Evolutionary conservation across 2,888 invertebrate species (phyloP).

Genomic region (Synergus laeviventris): DNA sequence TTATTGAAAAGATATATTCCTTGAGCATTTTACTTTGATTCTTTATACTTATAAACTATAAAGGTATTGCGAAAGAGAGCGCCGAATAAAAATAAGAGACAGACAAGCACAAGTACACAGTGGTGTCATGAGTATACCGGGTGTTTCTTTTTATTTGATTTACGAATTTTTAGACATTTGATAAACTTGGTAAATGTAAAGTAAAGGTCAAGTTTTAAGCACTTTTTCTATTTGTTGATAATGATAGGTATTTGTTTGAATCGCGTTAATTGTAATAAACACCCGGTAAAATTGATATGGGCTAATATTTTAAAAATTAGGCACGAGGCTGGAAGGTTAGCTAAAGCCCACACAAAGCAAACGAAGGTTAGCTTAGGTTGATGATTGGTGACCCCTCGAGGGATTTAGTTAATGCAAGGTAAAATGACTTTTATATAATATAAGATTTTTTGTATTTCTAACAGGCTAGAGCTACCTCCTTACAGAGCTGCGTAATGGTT

Average conservation of each 20-base stretch:
- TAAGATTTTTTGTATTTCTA: slow-evolving; percentile 64
- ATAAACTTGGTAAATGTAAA: not conserved
- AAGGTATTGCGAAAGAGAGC: not conserved
- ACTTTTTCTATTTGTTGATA: slow-evolving; percentile 1
- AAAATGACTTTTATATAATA: slow-evolving; percentile 43
- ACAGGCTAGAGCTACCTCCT: slow-evolving; percentile 96
- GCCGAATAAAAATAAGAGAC: slow-evolving; percentile 62
- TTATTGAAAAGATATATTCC: not conserved
- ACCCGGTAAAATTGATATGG: slow-evolving; percentile 75
- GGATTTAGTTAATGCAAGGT: slow-evolving; percentile 14
- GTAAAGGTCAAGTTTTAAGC: not conserved
- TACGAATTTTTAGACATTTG: not conserved
- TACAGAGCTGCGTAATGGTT: slow-evolving; percentile 97
- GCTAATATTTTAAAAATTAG: slow-evolving; percentile 65
- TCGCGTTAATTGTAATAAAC: slow-evolving; percentile 63
- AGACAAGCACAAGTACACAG: slow-evolving; percentile 76
- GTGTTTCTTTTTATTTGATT: slow-evolving; percentile 64
- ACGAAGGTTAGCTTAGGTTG: slow-evolving; percentile 41
- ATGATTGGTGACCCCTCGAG: slow-evolving; percentile 30
- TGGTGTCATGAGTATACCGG: slow-evolving; percentile 74
- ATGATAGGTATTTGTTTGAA: slow-evolving; percentile 40
- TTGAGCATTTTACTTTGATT: not conserved
- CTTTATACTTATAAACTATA: not conserved
- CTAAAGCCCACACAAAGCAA: slow-evolving; percentile 75
- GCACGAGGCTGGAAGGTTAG: slow-evolving; percentile 75